Percentiles rank a stretch among this genome's conserved stretches.
Conservation (phyloP, 2,113 vertebrate genomes). For the Clupea harengus region DNA sequence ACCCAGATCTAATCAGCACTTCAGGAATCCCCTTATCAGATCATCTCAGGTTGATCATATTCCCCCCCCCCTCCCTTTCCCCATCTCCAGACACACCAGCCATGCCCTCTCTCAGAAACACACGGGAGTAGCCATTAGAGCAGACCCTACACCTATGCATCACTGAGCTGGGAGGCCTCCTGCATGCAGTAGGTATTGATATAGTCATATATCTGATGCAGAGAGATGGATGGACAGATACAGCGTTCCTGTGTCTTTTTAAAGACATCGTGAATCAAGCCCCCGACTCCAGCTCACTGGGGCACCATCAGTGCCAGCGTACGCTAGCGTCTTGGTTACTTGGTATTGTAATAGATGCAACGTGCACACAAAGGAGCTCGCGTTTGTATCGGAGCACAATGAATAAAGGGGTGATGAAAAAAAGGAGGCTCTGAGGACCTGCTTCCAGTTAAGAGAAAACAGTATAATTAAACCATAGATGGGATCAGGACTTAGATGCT, state of each 20-base stretch:
- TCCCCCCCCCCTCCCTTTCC: not conserved
- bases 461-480: conserved; percentile 64
- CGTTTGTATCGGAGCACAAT: conserved; percentile 65
- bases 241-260: conserved; percentile 43
- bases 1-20: conserved; percentile 69
- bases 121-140: conserved; percentile 22
- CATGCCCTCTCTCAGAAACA: not conserved
- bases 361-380: conserved; percentile 63
- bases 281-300: conserved; percentile 52
- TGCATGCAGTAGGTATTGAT: conserved; percentile 1
- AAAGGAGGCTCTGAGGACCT: not conserved
- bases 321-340: conserved; percentile 62
- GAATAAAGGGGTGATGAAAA: conserved; percentile 58
- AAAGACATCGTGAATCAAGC: conserved; percentile 65
- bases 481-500: conserved; percentile 66
- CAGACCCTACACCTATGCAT: not conserved
- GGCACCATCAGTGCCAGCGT: conserved; percentile 65
- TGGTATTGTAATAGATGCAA: conserved; percentile 74
- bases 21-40: conserved; percentile 67
- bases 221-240: conserved; percentile 49
- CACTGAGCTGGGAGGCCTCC: not conserved
- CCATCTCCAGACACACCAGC: not conserved
- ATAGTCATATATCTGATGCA: conserved; percentile 50
- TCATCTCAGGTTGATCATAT: conserved; percentile 62
- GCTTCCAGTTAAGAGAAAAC: conserved; percentile 39